phyloP scores from a whole-genome alignment of 2,113 vertebrate species.

The Sinocyclocheilus grahami region DNA sequence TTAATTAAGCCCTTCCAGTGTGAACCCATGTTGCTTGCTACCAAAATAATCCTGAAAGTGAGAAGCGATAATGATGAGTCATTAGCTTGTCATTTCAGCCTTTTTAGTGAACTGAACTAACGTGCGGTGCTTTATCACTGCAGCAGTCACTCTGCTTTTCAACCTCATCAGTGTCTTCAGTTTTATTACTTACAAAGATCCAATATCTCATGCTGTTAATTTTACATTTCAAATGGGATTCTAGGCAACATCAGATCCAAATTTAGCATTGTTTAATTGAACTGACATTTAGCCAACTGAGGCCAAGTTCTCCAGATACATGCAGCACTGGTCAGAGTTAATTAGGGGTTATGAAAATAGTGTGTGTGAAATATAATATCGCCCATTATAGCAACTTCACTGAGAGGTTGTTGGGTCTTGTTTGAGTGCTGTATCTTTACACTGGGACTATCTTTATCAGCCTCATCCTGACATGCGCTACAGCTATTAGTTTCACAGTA shows the following conservation, averaged over 20 bases:
- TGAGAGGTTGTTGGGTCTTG: not conserved
- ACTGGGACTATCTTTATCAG: not conserved
- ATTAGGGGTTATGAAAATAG: conserved; percentile 30
- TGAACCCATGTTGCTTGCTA: not conserved
- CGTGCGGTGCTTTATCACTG: not conserved
- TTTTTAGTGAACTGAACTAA: not conserved
- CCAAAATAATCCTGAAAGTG: conserved; percentile 18
- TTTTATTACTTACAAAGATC: not conserved
- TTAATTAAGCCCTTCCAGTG: conserved; percentile 15
- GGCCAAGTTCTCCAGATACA: not conserved
- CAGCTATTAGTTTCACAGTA: conserved; percentile 15
- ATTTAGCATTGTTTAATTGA: conserved; percentile 8
- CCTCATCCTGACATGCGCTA: not conserved
- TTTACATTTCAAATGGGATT: conserved; percentile 13
- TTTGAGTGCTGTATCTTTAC: conserved; percentile 16
- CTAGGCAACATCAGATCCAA: not conserved
- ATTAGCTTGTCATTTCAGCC: not conserved
- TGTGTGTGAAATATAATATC: conserved; percentile 26
- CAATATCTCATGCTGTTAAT: not conserved
- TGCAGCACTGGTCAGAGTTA: not conserved
- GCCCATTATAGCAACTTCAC: not conserved
- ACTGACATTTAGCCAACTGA: conserved; percentile 18
- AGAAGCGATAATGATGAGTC: not conserved
- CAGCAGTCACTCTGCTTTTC: not conserved
- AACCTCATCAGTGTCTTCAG: not conserved